A percentile compares a stretch with the other conserved stretches of the same genome.
phyloP scores from a whole-genome alignment of 1,140 invertebrate species.

The Drepana arcuata region DNA sequence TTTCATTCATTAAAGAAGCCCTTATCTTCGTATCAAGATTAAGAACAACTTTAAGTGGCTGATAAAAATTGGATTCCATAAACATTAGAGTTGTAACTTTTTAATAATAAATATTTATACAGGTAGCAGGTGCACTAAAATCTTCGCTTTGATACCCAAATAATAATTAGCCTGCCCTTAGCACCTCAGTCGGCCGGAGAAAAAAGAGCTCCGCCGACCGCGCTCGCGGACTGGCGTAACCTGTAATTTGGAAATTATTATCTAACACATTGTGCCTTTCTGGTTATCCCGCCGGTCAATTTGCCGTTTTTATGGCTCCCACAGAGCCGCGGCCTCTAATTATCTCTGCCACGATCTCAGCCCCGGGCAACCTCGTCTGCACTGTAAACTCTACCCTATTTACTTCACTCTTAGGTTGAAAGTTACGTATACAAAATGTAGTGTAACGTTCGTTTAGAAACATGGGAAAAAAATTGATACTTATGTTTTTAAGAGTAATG shows the following conservation, averaged over 20 bases:
- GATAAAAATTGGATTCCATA: slow-evolving; percentile 34
- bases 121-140: slow-evolving; percentile 70
- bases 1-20: too few species aligned
- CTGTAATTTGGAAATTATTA: slow-evolving; percentile 72
- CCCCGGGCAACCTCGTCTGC: slow-evolving; percentile 32
- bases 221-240: slow-evolving; percentile 63
- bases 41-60: slow-evolving; percentile 55
- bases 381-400: slow-evolving; percentile 22
- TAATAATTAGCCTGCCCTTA: slow-evolving; percentile 70
- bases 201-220: slow-evolving; percentile 52
- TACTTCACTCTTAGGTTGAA: slow-evolving; percentile 18
- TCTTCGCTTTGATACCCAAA: slow-evolving; percentile 62
- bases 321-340: slow-evolving; percentile 67
- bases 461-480: slow-evolving; percentile 50
- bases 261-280: slow-evolving; percentile 72
- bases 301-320: slow-evolving; percentile 70
- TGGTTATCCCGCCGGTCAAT: slow-evolving; percentile 71
- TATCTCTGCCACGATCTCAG: slow-evolving; percentile 62
- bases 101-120: slow-evolving; percentile 70
- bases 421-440: slow-evolving; percentile 6
- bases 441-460: slow-evolving; percentile 25
- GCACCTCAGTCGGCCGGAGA: slow-evolving; percentile 59
- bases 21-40: too few species aligned
- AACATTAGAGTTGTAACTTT: slow-evolving; percentile 61
- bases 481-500: slow-evolving; percentile 43